These are phyloP conservation scores for Copidosoma floridanum DNA, from an alignment of 1,140 invertebrate species.

Conservation along the genomic window DNA sequence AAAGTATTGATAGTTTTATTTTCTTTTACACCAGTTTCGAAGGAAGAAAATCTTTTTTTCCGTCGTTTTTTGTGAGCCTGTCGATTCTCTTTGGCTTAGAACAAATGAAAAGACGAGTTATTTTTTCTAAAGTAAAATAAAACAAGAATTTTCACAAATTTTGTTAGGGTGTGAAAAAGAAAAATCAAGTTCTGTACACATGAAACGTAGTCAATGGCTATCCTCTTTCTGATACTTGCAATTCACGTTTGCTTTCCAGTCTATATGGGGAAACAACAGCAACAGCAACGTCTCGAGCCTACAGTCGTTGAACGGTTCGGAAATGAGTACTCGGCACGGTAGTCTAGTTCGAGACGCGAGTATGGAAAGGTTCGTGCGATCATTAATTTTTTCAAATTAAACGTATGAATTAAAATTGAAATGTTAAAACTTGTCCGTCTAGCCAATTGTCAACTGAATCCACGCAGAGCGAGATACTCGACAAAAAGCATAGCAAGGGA, in stretches of 20 bases:
- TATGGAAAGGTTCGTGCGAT: slow-evolving; percentile 78
- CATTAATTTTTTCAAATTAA: too few relatives aligned
- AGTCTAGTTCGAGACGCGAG: slow-evolving; percentile 67
- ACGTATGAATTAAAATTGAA: too few relatives aligned
- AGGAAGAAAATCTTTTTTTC: too few relatives aligned
- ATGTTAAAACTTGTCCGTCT: slow-evolving; percentile 35
- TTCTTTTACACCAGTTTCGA: too few relatives aligned
- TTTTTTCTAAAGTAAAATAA: too few relatives aligned
- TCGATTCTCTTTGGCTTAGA: too few relatives aligned
- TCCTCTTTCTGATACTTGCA: slow-evolving; percentile 53
- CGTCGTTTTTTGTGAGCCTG: too few relatives aligned
- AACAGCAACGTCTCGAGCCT: slow-evolving; percentile 78
- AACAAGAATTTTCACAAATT: too few relatives aligned
- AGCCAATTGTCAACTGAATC: slow-evolving; percentile 79
- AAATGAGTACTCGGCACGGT: slow-evolving; percentile 55
- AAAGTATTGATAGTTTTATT: too few relatives aligned
- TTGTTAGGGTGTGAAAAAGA: too few relatives aligned
- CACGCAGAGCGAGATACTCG: slow-evolving; percentile 76
- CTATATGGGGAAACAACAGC: slow-evolving; percentile 66
- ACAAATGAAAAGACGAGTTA: too few relatives aligned
- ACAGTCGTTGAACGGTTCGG: slow-evolving; percentile 68
- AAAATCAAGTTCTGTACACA: too few relatives aligned
- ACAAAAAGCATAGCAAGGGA: slow-evolving; percentile 79
- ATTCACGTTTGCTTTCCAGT: slow-evolving; percentile 27
- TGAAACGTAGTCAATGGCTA: neutral